Conservation (phyloP, 2,888 invertebrate genomes). For the Tenthredo amoena region DNA sequence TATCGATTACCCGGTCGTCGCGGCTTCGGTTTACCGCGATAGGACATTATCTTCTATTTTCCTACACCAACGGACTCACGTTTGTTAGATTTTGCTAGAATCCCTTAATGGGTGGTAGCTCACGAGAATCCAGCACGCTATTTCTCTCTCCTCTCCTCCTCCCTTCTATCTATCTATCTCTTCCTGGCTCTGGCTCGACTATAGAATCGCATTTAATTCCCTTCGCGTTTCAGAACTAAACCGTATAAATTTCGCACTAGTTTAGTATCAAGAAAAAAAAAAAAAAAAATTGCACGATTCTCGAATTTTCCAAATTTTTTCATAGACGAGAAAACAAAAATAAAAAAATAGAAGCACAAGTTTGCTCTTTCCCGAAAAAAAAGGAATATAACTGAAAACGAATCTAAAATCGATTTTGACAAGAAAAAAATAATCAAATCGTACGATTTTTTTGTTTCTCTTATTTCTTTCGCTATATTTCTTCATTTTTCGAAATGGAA, state of each 20-base stretch:
- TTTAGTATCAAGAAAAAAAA: not conserved
- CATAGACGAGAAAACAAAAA: no score
- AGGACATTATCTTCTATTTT: slow-evolving; percentile 46
- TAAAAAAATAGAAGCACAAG: not conserved
- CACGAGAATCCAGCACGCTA: slow-evolving; percentile 6
- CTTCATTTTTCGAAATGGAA: not conserved
- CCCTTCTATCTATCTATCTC: not conserved
- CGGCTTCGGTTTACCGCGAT: slow-evolving; percentile 26
- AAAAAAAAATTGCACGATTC: not conserved
- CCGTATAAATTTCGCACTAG: not conserved
- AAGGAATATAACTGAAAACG: no score
- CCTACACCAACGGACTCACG: slow-evolving; percentile 9
- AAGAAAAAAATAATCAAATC: not conserved
- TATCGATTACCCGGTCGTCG: slow-evolving; percentile 28
- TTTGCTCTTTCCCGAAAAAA: not conserved
- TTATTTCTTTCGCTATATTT: not conserved
- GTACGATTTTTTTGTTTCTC: not conserved
- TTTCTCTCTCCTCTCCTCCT: not conserved
- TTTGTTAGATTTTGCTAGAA: slow-evolving; percentile 14
- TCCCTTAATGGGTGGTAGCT: slow-evolving; percentile 18
- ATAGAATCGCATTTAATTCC: not conserved
- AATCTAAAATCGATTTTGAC: no score
- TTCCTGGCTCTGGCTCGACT: not conserved
- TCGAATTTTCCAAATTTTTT: not conserved
- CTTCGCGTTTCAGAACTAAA: not conserved